Evolutionary conservation across 2,113 vertebrate species (phyloP).

Genomic region (Nothobranchius furzeri): DNA sequence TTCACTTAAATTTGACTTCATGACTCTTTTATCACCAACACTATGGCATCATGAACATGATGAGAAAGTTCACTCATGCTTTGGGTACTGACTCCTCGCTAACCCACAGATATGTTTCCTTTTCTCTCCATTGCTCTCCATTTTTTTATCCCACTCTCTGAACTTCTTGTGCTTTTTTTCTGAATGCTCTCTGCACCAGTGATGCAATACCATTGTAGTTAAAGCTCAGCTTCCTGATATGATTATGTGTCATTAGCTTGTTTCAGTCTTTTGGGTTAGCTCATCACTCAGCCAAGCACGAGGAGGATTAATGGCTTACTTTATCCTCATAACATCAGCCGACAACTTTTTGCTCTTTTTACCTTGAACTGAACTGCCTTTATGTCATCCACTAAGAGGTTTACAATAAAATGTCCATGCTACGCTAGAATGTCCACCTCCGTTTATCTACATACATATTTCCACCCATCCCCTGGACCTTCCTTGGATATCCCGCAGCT

Average conservation of each 20-base stretch:
- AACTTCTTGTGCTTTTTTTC: constrained; percentile 15
- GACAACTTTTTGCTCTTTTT: constrained; percentile 16
- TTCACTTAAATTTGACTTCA: not conserved
- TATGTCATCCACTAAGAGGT: not conserved
- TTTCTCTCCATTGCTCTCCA: constrained; percentile 5
- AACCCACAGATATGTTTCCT: not conserved
- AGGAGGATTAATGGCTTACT: constrained; percentile 43
- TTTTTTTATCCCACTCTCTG: not conserved
- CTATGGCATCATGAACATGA: no score
- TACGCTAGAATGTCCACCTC: not conserved
- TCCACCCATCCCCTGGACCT: constrained; percentile 28
- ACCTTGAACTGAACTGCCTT: constrained; percentile 7
- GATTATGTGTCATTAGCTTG: constrained; percentile 67
- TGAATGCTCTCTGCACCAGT: constrained; percentile 7
- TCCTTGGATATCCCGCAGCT: constrained; percentile 46
- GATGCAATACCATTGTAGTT: constrained; percentile 27
- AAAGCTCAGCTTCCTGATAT: constrained; percentile 61
- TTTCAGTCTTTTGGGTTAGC: constrained; percentile 26
- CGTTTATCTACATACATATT: constrained; percentile 29
- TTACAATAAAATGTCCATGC: constrained; percentile 11
- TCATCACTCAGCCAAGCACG: constrained; percentile 21
- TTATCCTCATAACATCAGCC: constrained; percentile 17
- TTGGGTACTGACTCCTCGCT: not conserved
- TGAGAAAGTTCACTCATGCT: not conserved
- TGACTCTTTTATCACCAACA: not conserved